Percentiles rank a stretch among this genome's conserved stretches.
Conservation (phyloP, 2,888 invertebrate species). For the Nematopogon swammerdamellus region DNA sequence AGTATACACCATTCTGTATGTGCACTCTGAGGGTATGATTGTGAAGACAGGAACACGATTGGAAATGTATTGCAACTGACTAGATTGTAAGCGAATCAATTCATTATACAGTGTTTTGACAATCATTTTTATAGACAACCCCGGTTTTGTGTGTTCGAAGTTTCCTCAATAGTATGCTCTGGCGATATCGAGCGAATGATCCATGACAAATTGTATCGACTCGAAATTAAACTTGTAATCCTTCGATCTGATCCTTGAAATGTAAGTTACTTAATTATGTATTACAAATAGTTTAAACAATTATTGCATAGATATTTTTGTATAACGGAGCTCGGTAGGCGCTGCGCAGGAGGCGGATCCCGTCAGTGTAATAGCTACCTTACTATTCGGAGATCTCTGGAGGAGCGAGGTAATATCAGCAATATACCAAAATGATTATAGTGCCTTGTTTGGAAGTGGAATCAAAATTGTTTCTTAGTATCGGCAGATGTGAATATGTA, state of each 20-base stretch:
- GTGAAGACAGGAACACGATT: neutral
- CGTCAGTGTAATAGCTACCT: neutral
- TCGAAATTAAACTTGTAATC: no score
- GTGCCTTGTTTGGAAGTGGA: slow-evolving; percentile 47
- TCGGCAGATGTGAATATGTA: slow-evolving; percentile 27
- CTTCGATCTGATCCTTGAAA: no score
- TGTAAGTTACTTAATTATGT: neutral
- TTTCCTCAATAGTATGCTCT: neutral
- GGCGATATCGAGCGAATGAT: no score
- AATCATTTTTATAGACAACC: neutral
- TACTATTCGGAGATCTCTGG: neutral
- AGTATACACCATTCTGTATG: no score
- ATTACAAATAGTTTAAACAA: neutral
- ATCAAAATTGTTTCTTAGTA: slow-evolving; percentile 33
- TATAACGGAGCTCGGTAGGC: neutral
- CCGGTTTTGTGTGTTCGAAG: neutral
- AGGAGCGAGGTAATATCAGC: slow-evolving; percentile 27
- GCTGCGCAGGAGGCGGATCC: neutral
- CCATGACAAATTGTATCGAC: no score
- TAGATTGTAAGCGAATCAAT: neutral
- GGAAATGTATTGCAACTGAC: neutral
- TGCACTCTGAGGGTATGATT: no score
- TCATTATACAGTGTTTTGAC: neutral
- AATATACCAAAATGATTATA: slow-evolving; percentile 51
- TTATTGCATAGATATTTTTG: neutral